A percentile compares a stretch with the other conserved stretches of the same genome.
phyloP scores from a whole-genome alignment of 2,888 invertebrate genomes.

The Agonopterix alstromeriana region DNA sequence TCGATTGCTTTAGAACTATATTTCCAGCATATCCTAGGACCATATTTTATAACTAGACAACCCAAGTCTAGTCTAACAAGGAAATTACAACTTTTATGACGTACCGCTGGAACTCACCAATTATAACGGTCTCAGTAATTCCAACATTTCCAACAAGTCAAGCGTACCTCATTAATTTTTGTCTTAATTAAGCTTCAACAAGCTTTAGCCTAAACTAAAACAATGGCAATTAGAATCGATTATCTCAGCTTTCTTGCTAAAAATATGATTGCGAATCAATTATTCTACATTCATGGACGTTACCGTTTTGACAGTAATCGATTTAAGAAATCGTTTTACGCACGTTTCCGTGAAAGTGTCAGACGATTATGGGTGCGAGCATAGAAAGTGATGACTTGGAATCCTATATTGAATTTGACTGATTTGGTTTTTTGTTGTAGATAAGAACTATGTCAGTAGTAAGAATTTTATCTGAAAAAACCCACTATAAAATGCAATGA shows the following conservation, averaged over 20 bases:
- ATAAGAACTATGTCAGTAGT: too few relatives aligned
- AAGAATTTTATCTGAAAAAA: too few relatives aligned
- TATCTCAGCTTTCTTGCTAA: slow-evolving; percentile 29
- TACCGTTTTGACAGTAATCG: slow-evolving; percentile 63
- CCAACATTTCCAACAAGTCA: too few relatives aligned
- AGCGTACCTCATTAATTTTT: too few relatives aligned
- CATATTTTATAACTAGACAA: too few relatives aligned
- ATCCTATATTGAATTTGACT: too few relatives aligned
- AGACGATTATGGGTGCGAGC: slow-evolving; percentile 36
- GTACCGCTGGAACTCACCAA: background rate
- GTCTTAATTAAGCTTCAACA: too few relatives aligned
- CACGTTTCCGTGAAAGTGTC: slow-evolving; percentile 64
- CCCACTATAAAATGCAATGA: too few relatives aligned
- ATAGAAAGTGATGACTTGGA: slow-evolving; percentile 47
- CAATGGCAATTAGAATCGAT: slow-evolving; percentile 13
- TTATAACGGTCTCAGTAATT: background rate
- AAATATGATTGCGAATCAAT: slow-evolving; percentile 42
- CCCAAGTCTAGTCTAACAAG: background rate
- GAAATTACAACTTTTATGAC: background rate
- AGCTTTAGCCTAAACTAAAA: too few relatives aligned
- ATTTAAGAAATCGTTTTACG: slow-evolving; percentile 57
- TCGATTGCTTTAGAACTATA: too few relatives aligned
- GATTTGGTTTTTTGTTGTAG: too few relatives aligned
- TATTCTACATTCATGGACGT: slow-evolving; percentile 56
- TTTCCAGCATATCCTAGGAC: too few relatives aligned